Percentiles rank a stretch among this genome's conserved stretches.
These are phyloP conservation scores for Sebastiscus albofasciatus DNA, from an alignment of 2,797 vertebrate genomes.

Conservation along the genomic window DNA sequence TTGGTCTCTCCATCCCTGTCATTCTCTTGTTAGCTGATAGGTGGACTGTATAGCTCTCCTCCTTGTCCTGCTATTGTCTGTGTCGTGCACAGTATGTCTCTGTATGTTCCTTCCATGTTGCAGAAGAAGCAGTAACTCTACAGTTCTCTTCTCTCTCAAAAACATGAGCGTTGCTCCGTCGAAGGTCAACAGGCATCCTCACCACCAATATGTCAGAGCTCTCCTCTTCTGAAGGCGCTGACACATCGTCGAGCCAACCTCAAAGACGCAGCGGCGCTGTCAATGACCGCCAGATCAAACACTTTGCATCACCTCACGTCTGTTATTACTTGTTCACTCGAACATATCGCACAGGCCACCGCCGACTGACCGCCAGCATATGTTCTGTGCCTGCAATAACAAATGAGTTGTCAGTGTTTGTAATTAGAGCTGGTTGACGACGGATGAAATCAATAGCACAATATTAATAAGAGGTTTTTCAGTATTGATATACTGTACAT, in stretches of 20 bases:
- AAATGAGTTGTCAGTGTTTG: background rate
- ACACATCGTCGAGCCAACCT: slow-evolving; percentile 12
- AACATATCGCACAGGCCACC: background rate
- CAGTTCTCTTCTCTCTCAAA: slow-evolving; percentile 18
- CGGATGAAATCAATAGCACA: background rate
- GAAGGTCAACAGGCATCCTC: slow-evolving; percentile 68
- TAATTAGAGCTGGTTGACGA: background rate
- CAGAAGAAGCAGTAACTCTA: slow-evolving; percentile 16
- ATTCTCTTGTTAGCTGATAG: slow-evolving; percentile 54
- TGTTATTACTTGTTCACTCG: slow-evolving; percentile 15
- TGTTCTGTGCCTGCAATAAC: background rate
- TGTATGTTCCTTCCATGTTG: background rate
- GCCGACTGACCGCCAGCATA: background rate
- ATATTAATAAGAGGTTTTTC: background rate
- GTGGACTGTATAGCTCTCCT: slow-evolving; percentile 31
- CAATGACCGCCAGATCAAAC: slow-evolving; percentile 29
- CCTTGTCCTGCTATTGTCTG: slow-evolving; percentile 1
- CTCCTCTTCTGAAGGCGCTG: slow-evolving; percentile 35
- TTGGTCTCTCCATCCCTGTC: slow-evolving; percentile 9
- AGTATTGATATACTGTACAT: background rate
- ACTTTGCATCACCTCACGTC: slow-evolving; percentile 20
- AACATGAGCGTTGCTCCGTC: slow-evolving; percentile 63
- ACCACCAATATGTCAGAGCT: slow-evolving; percentile 49
- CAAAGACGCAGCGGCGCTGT: slow-evolving; percentile 8
- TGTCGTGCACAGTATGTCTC: background rate